Evolutionary conservation across 2,797 vertebrate species (phyloP).

Genomic region (Tokudaia muenninki): DNA sequence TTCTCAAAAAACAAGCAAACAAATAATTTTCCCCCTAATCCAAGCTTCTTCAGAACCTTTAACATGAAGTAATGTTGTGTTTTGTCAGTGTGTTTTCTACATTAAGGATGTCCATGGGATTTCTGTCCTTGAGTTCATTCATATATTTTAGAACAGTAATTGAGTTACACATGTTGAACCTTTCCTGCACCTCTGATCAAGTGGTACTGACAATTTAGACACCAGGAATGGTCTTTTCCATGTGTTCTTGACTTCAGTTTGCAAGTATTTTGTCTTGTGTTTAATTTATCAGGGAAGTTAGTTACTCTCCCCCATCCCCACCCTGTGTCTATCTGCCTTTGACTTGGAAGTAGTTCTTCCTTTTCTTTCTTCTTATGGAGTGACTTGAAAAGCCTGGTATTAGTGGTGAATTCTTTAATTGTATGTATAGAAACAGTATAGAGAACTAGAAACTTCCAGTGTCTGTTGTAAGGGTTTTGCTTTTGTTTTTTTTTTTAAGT

Average conservation of each 20-base stretch:
- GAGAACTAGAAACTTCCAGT: constrained; percentile 13
- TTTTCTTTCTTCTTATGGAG: background rate
- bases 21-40: background rate
- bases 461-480: background rate
- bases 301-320: background rate
- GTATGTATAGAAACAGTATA: background rate
- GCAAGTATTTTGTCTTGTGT: background rate
- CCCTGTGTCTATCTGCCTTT: background rate
- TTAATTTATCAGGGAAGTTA: background rate
- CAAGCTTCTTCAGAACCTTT: background rate
- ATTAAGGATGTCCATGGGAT: background rate
- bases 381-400: background rate
- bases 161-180: background rate
- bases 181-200: background rate
- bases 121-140: background rate
- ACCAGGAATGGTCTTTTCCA: background rate
- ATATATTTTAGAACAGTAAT: background rate
- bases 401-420: background rate
- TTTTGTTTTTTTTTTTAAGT: constrained; percentile 49
- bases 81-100: background rate
- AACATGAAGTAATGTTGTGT: background rate
- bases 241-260: background rate
- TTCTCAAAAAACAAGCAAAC: background rate
- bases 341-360: background rate
- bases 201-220: background rate